A percentile compares a stretch with the other conserved stretches of the same genome.
These are phyloP conservation scores for Pomatostomus ruficeps DNA, from an alignment of 2,113 vertebrate genomes.

Conservation along the genomic window DNA sequence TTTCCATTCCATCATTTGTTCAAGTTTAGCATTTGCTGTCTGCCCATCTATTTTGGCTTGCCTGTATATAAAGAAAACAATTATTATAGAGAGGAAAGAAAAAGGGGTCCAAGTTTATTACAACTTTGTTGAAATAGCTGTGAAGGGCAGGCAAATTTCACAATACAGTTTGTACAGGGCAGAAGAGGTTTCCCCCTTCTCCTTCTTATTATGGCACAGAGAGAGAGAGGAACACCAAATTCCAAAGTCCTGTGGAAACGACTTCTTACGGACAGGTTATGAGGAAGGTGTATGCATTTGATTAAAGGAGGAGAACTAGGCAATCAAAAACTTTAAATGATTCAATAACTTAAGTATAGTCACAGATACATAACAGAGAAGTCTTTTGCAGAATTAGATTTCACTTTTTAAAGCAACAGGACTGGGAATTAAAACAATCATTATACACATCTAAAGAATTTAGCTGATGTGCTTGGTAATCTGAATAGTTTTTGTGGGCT, in stretches of 20 bases:
- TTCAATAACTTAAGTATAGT: background rate
- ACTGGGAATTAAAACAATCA: background rate
- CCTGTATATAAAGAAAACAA: conserved; percentile 58
- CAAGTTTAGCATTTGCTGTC: conserved; percentile 77
- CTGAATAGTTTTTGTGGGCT: background rate
- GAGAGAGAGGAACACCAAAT: background rate
- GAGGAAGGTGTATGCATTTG: background rate
- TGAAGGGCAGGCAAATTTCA: background rate
- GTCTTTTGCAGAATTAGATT: background rate
- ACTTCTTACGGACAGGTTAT: background rate
- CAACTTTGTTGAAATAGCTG: background rate
- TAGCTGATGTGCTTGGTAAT: background rate
- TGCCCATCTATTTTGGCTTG: conserved; percentile 82
- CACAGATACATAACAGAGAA: background rate
- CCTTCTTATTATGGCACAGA: background rate
- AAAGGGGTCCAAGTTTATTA: background rate
- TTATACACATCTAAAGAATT: background rate
- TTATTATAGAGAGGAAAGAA: background rate
- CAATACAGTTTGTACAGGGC: background rate
- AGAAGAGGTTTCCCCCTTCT: background rate
- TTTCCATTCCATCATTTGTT: conserved; percentile 80
- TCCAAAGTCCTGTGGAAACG: background rate
- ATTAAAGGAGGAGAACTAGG: background rate
- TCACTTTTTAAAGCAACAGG: background rate
- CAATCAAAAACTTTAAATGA: background rate